Conservation (phyloP, 2,888 invertebrate species). For the Sesia apiformis region DNA sequence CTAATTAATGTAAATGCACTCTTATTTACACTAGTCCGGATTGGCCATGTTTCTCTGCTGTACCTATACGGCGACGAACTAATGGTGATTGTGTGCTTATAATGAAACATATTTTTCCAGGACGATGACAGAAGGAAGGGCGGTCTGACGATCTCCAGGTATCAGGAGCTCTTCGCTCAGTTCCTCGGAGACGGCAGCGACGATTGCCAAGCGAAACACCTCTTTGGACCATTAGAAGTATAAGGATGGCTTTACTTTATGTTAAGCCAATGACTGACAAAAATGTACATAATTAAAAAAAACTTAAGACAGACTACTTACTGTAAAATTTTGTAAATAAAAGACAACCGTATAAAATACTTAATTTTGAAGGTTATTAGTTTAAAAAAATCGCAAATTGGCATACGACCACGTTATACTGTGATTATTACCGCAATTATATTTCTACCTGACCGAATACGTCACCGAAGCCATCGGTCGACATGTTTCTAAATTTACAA, state of each 20-base stretch:
- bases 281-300: neutral
- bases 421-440: slow-evolving; percentile 7
- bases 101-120: slow-evolving; percentile 43
- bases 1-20: too few species aligned
- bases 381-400: neutral
- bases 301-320: neutral
- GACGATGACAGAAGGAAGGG: slow-evolving; percentile 88
- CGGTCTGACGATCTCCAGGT: slow-evolving; percentile 83
- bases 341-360: neutral
- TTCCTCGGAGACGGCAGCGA: slow-evolving; percentile 86
- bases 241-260: slow-evolving; percentile 18
- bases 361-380: neutral
- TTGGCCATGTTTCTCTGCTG: too few species aligned
- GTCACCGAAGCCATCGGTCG: slow-evolving; percentile 5
- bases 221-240: slow-evolving; percentile 83
- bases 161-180: slow-evolving; percentile 88
- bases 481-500: slow-evolving; percentile 19
- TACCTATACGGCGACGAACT: too few species aligned
- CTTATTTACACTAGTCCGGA: too few species aligned
- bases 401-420: neutral
- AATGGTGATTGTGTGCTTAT: neutral
- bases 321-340: neutral
- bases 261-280: slow-evolving; percentile 19
- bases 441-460: slow-evolving; percentile 9
- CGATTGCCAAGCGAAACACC: slow-evolving; percentile 80